Conservation (phyloP, 2,888 invertebrate genomes). For the Philereme vetulata region DNA sequence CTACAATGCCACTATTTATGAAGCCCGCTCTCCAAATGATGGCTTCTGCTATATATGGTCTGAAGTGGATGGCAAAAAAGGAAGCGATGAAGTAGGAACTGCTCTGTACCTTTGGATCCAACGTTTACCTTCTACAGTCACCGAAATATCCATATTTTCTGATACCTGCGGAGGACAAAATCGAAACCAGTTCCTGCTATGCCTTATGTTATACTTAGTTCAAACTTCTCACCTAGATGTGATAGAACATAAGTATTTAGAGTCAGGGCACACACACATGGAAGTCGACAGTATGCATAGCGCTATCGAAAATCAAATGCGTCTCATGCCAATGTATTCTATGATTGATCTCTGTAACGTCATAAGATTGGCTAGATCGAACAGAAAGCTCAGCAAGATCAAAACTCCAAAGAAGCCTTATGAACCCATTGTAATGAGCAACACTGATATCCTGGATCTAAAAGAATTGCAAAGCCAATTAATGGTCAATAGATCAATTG, state of each 20-base stretch:
- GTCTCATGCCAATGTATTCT: slow-evolving; percentile 12
- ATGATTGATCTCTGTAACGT: slow-evolving; percentile 18
- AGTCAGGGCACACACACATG: slow-evolving; percentile 11
- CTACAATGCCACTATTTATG: slow-evolving; percentile 10
- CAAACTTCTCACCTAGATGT: slow-evolving; percentile 5
- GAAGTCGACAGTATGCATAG: slow-evolving; percentile 18
- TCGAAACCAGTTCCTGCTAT: slow-evolving; percentile 14
- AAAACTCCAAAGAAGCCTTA: slow-evolving; percentile 10
- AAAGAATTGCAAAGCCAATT: slow-evolving; percentile 9
- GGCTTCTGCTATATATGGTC: slow-evolving; percentile 22
- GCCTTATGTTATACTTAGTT: slow-evolving; percentile 14
- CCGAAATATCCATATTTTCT: slow-evolving; percentile 13
- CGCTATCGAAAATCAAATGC: slow-evolving; percentile 15
- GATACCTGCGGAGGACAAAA: slow-evolving; percentile 8
- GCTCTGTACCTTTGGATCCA: slow-evolving; percentile 22
- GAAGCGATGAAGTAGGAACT: slow-evolving; percentile 21
- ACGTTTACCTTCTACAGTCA: slow-evolving; percentile 10
- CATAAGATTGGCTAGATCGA: slow-evolving; percentile 14
- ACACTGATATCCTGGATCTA: slow-evolving; percentile 9
- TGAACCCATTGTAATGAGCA: slow-evolving; percentile 3
- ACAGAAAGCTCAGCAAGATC: slow-evolving; percentile 9
- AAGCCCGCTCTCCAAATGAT: slow-evolving; percentile 11
- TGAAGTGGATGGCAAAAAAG: slow-evolving; percentile 25
- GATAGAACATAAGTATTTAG: slow-evolving; percentile 5
- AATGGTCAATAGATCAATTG: slow-evolving; percentile 1